These are phyloP conservation scores for Eidolon dupreanum DNA, from an alignment of 2,797 vertebrate genomes.

Conservation along the genomic window DNA sequence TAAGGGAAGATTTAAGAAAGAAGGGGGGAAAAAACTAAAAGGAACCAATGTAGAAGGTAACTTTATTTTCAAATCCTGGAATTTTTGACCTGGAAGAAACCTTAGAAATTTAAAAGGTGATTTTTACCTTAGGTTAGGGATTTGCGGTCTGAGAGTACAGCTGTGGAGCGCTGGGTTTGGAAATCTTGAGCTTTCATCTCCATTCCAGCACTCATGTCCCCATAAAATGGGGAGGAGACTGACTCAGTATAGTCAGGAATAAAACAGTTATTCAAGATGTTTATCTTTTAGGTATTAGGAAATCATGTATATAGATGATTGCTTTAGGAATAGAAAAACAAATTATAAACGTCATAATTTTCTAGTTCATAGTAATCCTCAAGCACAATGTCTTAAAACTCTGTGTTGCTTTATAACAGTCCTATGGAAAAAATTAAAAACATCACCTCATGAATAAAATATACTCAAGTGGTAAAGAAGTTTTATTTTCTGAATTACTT, in stretches of 20 bases:
- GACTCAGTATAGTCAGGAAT: background rate
- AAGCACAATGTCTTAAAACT: conserved; percentile 53
- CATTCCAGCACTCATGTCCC: background rate
- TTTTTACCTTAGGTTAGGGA: background rate
- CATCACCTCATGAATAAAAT: conserved; percentile 67
- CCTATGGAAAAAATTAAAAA: conserved; percentile 29
- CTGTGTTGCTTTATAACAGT: conserved; percentile 44
- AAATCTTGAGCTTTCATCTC: background rate
- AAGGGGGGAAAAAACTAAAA: background rate
- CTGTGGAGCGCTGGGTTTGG: background rate
- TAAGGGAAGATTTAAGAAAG: background rate
- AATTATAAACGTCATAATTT: conserved; percentile 1
- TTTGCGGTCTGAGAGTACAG: background rate
- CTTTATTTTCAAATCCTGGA: conserved; percentile 43
- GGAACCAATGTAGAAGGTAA: background rate
- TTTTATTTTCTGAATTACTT: conserved; percentile 63
- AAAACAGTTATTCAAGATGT: background rate
- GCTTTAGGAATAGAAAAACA: conserved; percentile 31
- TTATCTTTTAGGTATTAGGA: conserved; percentile 31
- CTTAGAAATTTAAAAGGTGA: background rate
- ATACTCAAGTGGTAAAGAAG: conserved; percentile 43
- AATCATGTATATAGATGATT: conserved; percentile 39
- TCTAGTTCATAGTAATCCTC: conserved; percentile 49
- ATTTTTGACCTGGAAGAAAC: background rate
- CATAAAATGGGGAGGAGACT: background rate